Conservation (phyloP, 2,113 vertebrate genomes). For the Lamprologus ornatipinnis region DNA sequence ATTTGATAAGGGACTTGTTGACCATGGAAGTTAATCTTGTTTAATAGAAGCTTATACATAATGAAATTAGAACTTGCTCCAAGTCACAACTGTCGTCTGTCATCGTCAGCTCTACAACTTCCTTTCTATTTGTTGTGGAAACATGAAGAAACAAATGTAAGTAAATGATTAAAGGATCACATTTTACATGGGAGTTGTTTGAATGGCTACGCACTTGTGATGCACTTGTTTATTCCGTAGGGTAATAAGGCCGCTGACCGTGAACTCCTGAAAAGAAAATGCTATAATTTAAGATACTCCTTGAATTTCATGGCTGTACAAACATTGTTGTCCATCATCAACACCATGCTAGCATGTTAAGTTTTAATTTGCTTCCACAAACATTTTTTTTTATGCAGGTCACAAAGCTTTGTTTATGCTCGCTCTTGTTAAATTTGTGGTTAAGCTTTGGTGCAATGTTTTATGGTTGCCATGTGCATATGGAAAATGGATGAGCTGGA, state of each 20-base stretch:
- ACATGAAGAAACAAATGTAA: background rate
- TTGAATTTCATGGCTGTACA: background rate
- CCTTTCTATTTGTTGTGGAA: conserved; percentile 20
- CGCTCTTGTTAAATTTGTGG: background rate
- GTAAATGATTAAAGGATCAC: background rate
- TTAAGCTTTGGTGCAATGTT: background rate
- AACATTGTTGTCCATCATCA: background rate
- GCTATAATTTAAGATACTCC: background rate
- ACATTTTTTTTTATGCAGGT: background rate
- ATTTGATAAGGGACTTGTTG: background rate
- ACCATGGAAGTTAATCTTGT: background rate
- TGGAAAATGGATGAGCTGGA: background rate
- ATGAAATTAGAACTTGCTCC: background rate
- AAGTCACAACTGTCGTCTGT: conserved; percentile 9
- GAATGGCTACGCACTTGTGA: background rate
- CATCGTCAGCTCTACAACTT: background rate
- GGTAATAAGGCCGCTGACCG: background rate
- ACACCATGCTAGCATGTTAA: background rate
- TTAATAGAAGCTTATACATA: background rate
- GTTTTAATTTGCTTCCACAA: background rate
- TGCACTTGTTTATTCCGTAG: background rate
- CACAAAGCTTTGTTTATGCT: background rate
- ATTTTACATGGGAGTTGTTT: conserved; percentile 1
- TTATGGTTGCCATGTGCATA: background rate
- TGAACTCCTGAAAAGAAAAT: background rate